These are phyloP conservation scores for Netelia melanura DNA, from an alignment of 2,888 invertebrate species.

Conservation along the genomic window DNA sequence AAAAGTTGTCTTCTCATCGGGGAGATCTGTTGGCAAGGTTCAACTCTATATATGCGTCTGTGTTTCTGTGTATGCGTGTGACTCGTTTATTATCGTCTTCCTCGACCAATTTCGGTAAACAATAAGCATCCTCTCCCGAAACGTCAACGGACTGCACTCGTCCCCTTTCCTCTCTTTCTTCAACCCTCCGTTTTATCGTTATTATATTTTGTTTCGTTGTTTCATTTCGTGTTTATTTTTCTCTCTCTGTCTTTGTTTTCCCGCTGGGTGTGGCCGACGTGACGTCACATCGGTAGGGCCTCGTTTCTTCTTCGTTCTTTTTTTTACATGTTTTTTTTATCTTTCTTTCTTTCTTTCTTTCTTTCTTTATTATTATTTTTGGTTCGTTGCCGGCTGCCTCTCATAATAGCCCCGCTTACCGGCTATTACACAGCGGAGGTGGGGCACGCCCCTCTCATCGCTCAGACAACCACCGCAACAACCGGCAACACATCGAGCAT, in stretches of 20 bases:
- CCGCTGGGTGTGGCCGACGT: slow-evolving; percentile 49
- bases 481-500: slow-evolving; percentile 4
- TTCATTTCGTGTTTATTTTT: not conserved
- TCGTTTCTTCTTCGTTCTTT: slow-evolving; percentile 16
- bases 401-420: slow-evolving; percentile 79
- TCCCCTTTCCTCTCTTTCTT: not conserved
- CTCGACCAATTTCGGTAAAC: slow-evolving; percentile 51
- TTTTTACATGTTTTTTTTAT: not conserved
- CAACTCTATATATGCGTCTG: not conserved
- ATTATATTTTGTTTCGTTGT: slow-evolving; percentile 47
- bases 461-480: slow-evolving; percentile 71
- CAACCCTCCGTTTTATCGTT: slow-evolving; percentile 7
- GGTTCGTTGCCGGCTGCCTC: slow-evolving; percentile 70
- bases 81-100: slow-evolving; percentile 12
- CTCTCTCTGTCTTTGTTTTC: slow-evolving; percentile 7
- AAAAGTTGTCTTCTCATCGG: slow-evolving; percentile 53
- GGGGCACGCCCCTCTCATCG: slow-evolving; percentile 78
- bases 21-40: not conserved
- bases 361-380: slow-evolving; percentile 32
- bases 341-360: not conserved
- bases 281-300: slow-evolving; percentile 59
- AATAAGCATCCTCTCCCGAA: slow-evolving; percentile 23
- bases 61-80: not conserved
- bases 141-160: not conserved
- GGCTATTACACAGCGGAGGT: slow-evolving; percentile 73